A percentile compares a stretch with the other conserved stretches of the same genome.
phyloP scores from a whole-genome alignment of 2,888 invertebrate genomes.

The Brassicogethes aeneus region DNA sequence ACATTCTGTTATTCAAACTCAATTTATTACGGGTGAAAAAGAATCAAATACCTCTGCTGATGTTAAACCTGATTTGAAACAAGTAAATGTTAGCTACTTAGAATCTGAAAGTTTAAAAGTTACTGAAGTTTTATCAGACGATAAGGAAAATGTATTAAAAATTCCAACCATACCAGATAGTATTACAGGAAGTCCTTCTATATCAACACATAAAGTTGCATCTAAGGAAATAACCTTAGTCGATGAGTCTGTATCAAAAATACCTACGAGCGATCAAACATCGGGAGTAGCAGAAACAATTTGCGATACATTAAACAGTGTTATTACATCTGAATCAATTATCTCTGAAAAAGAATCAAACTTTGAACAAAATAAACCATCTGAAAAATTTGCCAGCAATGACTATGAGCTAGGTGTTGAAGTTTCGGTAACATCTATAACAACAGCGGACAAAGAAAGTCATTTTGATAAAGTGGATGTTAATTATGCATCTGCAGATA shows the following conservation, averaged over 20 bases:
- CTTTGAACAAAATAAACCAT: constrained; percentile 39
- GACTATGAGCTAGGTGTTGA: constrained; percentile 49
- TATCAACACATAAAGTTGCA: constrained; percentile 49
- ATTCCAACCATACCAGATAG: constrained; percentile 36
- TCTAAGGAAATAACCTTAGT: constrained; percentile 49
- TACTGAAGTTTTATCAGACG: constrained; percentile 45
- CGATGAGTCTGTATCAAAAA: constrained; percentile 34
- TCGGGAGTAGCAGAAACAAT: constrained; percentile 22
- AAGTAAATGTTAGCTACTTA: constrained; percentile 43
- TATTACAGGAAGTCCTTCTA: constrained; percentile 45
- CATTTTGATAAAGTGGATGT: constrained; percentile 35
- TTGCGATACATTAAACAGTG: constrained; percentile 44
- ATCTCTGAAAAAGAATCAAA: constrained; percentile 51
- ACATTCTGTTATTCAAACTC: constrained; percentile 40
- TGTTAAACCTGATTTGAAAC: constrained; percentile 46
- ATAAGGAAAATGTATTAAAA: constrained; percentile 45
- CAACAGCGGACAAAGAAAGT: constrained; percentile 49
- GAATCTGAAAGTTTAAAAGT: constrained; percentile 53
- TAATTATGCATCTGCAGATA: constrained; percentile 17
- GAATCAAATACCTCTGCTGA: constrained; percentile 42
- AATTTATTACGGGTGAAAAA: constrained; percentile 44
- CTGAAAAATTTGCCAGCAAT: constrained; percentile 40
- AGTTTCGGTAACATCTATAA: constrained; percentile 47
- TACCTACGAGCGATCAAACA: constrained; percentile 18
- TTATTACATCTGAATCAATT: constrained; percentile 49